These are phyloP conservation scores for Marmota monax DNA, from an alignment of 2,113 vertebrate genomes.

Conservation along the genomic window DNA sequence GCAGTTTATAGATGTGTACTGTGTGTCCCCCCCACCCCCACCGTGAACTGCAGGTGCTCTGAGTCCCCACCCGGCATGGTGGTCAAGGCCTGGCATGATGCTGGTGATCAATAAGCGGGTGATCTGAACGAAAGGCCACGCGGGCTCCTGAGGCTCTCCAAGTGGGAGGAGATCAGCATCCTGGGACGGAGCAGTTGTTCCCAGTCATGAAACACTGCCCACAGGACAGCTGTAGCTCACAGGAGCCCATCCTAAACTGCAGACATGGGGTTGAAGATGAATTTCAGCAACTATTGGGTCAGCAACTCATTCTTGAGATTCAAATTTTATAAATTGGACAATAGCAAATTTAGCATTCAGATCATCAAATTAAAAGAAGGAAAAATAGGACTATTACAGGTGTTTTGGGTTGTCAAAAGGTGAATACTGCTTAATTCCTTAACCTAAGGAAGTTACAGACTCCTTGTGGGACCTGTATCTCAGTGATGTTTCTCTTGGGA, in stretches of 20 bases:
- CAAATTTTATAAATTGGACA: neutral
- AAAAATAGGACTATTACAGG: neutral
- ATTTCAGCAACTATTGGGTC: neutral
- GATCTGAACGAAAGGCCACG: neutral
- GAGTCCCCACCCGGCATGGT: neutral
- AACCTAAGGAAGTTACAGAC: neutral
- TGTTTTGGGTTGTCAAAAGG: neutral
- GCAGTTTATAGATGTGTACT: neutral
- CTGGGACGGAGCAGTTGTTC: neutral
- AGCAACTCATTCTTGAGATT: neutral
- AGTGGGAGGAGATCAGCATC: neutral
- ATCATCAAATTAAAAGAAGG: neutral
- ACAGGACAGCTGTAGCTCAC: neutral
- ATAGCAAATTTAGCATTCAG: neutral
- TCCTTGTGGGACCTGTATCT: neutral
- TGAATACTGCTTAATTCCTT: neutral
- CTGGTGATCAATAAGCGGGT: neutral
- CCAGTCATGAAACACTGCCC: neutral
- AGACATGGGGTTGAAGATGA: neutral
- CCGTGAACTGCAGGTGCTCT: neutral
- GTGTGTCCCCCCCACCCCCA: neutral
- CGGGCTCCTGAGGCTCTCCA: neutral
- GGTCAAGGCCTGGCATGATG: fast-evolving
- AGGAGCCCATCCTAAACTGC: neutral
- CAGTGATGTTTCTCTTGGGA: neutral